Conservation (phyloP, 2,797 vertebrate species). For the Anguilla megastoma region DNA sequence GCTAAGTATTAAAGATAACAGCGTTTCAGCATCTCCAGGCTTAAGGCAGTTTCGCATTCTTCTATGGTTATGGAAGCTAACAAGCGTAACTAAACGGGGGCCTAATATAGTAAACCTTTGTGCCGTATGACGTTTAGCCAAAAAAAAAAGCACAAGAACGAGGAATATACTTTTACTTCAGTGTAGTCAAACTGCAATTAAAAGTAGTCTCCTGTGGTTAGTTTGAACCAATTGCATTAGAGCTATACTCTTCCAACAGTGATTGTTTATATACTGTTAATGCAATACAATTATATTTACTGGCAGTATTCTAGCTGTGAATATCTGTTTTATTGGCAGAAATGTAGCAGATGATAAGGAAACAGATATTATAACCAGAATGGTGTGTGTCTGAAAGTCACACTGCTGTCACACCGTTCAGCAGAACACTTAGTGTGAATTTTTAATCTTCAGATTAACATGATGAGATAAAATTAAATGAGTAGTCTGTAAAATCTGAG, state of each 20-base stretch:
- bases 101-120: slow-evolving; percentile 38
- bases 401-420: not conserved
- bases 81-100: slow-evolving; percentile 12
- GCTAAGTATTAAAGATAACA: slow-evolving; percentile 35
- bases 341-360: not conserved
- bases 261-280: not conserved
- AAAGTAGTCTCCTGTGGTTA: not conserved
- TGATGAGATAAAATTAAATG: too few relatives aligned
- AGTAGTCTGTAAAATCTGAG: too few relatives aligned
- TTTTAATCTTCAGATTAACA: too few relatives aligned
- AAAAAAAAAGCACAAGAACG: not conserved
- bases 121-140: not conserved
- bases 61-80: slow-evolving; percentile 49
- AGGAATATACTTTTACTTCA: not conserved
- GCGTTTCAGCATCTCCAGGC: slow-evolving; percentile 67
- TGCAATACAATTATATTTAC: not conserved
- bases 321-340: not conserved
- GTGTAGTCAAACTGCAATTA: not conserved
- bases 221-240: not conserved
- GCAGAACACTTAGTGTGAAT: not conserved
- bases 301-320: not conserved
- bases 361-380: not conserved
- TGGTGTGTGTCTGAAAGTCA: not conserved
- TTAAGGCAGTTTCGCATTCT: slow-evolving; percentile 55
- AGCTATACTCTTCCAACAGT: too few relatives aligned